Percentiles rank a stretch among this genome's conserved stretches.
Evolutionary conservation across 2,888 invertebrate genomes (phyloP).

Genomic region (Anthrax anthrax): DNA sequence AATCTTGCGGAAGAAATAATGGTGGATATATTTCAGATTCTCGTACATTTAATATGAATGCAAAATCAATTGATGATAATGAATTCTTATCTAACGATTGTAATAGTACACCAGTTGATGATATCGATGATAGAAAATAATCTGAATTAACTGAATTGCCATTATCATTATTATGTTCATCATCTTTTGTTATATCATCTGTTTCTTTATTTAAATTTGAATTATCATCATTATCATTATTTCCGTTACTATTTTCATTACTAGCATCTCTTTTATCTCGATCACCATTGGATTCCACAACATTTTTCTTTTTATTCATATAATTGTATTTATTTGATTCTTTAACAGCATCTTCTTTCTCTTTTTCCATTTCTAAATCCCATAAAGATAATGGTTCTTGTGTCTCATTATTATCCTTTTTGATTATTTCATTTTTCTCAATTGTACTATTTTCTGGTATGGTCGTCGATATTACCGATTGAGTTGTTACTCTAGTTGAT

Average conservation of each 20-base stretch:
- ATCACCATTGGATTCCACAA: no score
- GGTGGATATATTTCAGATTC: slow-evolving; percentile 45
- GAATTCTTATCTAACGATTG: slow-evolving; percentile 29
- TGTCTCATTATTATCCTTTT: slow-evolving; percentile 11
- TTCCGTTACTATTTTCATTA: neutral
- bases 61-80: slow-evolving; percentile 42
- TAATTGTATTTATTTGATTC: slow-evolving; percentile 14
- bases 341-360: slow-evolving; percentile 34
- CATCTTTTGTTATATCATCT: no score
- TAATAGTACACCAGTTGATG: slow-evolving; percentile 33
- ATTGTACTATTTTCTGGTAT: neutral
- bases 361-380: slow-evolving; percentile 43
- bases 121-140: slow-evolving; percentile 27
- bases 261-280: neutral
- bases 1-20: slow-evolving; percentile 43
- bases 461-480: neutral
- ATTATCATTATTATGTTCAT: neutral
- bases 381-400: slow-evolving; percentile 32
- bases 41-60: slow-evolving; percentile 62
- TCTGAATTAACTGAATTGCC: slow-evolving; percentile 14
- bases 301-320: no score
- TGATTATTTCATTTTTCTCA: slow-evolving; percentile 8
- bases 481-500: neutral
- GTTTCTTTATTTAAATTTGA: slow-evolving; percentile 18
- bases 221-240: neutral